Conservation (phyloP, 2,797 vertebrate genomes). For the Alfaro cultratus region DNA sequence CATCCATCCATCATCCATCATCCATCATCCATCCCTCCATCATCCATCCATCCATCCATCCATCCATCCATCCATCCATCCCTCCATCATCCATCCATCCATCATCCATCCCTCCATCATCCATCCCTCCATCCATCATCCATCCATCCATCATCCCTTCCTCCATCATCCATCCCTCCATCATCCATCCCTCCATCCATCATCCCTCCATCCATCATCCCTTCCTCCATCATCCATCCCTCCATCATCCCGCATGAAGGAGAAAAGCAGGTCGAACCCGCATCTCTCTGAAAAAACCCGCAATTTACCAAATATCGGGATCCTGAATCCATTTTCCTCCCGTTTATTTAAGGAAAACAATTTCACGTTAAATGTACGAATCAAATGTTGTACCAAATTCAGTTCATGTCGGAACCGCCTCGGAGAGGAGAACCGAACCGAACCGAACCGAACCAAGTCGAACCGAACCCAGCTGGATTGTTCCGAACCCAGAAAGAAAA, state of each 20-base stretch:
- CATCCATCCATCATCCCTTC: too few relatives aligned
- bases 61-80: too few relatives aligned
- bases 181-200: too few relatives aligned
- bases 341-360: background rate
- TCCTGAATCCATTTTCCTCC: background rate
- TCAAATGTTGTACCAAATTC: too few relatives aligned
- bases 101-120: too few relatives aligned
- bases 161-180: too few relatives aligned
- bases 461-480: background rate
- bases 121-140: too few relatives aligned
- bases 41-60: too few relatives aligned
- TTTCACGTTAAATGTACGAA: background rate
- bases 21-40: too few relatives aligned
- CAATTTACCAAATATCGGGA: background rate
- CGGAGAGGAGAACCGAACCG: background rate
- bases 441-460: background rate
- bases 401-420: background rate
- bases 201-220: background rate
- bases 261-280: conserved; percentile 24
- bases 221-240: conserved; percentile 8
- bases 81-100: too few relatives aligned
- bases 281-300: background rate
- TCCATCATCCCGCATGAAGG: conserved; percentile 13
- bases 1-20: too few relatives aligned
- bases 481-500: background rate